These are phyloP conservation scores for Phenganax marumi DNA, from an alignment of 92 coral and sea anemone species.

Conservation along the genomic window DNA sequence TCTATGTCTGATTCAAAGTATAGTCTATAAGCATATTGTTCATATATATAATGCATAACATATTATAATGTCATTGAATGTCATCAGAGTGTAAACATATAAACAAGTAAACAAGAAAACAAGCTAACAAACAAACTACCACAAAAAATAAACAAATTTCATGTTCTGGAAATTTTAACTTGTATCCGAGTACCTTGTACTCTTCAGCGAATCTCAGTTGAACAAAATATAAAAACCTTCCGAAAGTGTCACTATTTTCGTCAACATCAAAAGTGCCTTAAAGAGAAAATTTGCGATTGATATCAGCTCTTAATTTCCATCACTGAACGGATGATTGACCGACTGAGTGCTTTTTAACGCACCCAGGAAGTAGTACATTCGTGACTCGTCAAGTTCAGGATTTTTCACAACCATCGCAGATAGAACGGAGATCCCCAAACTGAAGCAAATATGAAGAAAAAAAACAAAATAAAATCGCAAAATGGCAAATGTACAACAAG, in stretches of 20 bases:
- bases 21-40: too few species aligned
- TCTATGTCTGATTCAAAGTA: too few species aligned
- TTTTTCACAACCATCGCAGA: slow-evolving; percentile 33
- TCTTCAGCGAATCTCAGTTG: slow-evolving; percentile 44
- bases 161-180: too few species aligned
- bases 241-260: slow-evolving; percentile 19
- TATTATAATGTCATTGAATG: too few species aligned
- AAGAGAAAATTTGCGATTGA: background rate
- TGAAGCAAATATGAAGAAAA: background rate
- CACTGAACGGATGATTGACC: background rate
- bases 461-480: background rate
- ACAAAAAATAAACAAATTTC: too few species aligned
- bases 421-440: slow-evolving; percentile 28
- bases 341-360: background rate
- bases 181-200: slow-evolving; percentile 13
- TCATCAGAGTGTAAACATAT: too few species aligned
- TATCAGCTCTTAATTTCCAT: background rate
- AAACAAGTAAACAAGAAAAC: too few species aligned
- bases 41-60: too few species aligned
- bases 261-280: slow-evolving; percentile 36
- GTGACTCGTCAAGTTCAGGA: slow-evolving; percentile 22
- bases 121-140: too few species aligned
- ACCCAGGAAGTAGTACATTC: slow-evolving; percentile 40
- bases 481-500: background rate
- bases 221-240: slow-evolving; percentile 10